Evolutionary conservation across 2,113 vertebrate species (phyloP), one percentile per base, ranked within the genome.

Genomic region (Pelmatolapia mariae): DNA sequence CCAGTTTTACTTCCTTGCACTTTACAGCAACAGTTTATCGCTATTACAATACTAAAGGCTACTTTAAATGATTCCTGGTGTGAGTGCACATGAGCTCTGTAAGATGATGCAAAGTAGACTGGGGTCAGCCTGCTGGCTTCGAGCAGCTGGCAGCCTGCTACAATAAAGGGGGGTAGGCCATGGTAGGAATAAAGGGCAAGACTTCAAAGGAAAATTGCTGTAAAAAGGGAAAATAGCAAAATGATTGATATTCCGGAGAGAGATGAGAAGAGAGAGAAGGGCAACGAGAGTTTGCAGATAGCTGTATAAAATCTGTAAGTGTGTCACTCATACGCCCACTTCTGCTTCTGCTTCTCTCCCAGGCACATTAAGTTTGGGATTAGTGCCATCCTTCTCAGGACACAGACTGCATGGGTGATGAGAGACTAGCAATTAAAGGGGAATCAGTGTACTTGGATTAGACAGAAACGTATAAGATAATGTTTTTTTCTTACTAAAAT

Each of bases 301-400:
- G 91, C 87, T 10, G 66, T 66, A 52, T 91, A 40, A 92, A 91
- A 90, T 90, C 90, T 82, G 19, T 54, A 89, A 93, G 89, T 94
- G 88, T 95, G 92, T 94, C 93, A 89, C 81, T 89, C 81, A 54
- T 81, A 88, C 29, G 26, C 87, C 91, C 92, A 87, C 91, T 87
- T 83, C 9, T 76, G 84, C 57, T 84, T 78, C 80, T 76, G 82
- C 63, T 87, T 56, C 43, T 83, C 87, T 80, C 16, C 8, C 81
- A 84, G 85, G 26, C 73, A 92, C 91, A 84, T 92, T 91, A 88
- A 89, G 90, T 87, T 83, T 36, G 36, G 89, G 94, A 95, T 93
- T 95, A 95, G 84, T 66, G 87, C 59, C 91, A 68, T 90, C 86
- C 40, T 56, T 90, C 84, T 11, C 50, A 73, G 80, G 56, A 80